Base-by-base conservation (phyloP, 1,140 invertebrate genomes). In the Pentalonia nigronervosa region DNA sequence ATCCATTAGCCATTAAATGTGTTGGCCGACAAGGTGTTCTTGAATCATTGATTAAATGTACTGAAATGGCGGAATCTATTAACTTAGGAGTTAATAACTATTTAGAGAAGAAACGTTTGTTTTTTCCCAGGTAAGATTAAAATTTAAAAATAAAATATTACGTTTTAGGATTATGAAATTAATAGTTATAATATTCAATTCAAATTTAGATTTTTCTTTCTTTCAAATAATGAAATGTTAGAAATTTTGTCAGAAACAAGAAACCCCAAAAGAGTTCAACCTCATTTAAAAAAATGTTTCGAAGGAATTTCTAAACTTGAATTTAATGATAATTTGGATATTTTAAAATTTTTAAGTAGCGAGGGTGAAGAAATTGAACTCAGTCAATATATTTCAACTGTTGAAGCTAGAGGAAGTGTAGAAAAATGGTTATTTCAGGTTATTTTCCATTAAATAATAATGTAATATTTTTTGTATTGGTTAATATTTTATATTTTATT, bases 191-290 rank as follows among this genome's bases (percentile, higher is more conserved):
- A 41, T 2, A 56, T 47, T 47, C 2, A 67, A 67, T 45, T 45
- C 1, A 30, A 20, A 23, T 95, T 94, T 48, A 96, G 98, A 95
- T 99, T 99, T 95, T 99, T 99, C 95, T 99, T 99, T 95, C 95
- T 99, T 67, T 99, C 98, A 17, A 99, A 99, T 95, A 98, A 99
- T 94, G 98, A 99, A 96, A 97, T 99, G 96, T 96, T 99, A 45
- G 98, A 99, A 95, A 99, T 99, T 94, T 95, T 99, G 83, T 98
- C 98, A 1, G 98, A 99, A 96, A 97, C 97, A 0, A 99, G 98
- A 95, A 98, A 99, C 96, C 98, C 97, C 1, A 95, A 97, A 30
- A 96, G 97, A 94, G 98, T 99, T 8, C 98, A 99, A 94, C 98
- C 98, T 0, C 98, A 99, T 96, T 95, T 99, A 86, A 98, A 97